Conservation (phyloP, 2,797 vertebrate genomes). For the Octomys mimax region DNA sequence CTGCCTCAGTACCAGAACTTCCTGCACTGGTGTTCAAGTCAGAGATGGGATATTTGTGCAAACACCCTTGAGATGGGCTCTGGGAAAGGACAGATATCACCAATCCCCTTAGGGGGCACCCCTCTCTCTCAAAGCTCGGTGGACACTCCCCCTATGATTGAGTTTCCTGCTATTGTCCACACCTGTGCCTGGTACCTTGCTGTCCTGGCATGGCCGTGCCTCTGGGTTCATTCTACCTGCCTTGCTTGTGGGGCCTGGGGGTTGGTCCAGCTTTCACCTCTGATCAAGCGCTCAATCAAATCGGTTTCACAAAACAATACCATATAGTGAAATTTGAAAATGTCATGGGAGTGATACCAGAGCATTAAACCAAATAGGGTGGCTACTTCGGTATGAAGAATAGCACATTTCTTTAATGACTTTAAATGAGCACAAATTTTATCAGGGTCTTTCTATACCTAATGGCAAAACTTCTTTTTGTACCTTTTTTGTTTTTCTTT, state of each 20-base stretch:
- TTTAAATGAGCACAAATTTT: background rate
- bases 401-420: background rate
- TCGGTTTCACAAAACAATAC: background rate
- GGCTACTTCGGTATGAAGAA: background rate
- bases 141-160: background rate
- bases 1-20: too few species aligned
- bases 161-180: background rate
- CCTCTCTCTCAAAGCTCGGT: background rate
- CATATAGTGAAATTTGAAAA: background rate
- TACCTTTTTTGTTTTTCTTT: background rate
- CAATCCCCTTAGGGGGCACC: too few species aligned
- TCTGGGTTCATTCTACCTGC: too few species aligned
- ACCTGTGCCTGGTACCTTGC: background rate
- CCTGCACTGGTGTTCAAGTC: too few species aligned
- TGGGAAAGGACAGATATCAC: background rate
- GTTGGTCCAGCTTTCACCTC: accelerated
- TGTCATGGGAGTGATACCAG: background rate
- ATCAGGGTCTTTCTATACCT: background rate
- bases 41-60: background rate
- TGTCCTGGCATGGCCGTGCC: background rate
- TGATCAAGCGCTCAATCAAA: too few species aligned
- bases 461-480: background rate
- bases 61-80: background rate
- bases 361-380: background rate
- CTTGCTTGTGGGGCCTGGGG: background rate